A percentile compares a stretch with the other conserved stretches of the same genome.
Evolutionary conservation across 2,797 vertebrate species (phyloP).

Genomic region (Darevskia nairensis): DNA sequence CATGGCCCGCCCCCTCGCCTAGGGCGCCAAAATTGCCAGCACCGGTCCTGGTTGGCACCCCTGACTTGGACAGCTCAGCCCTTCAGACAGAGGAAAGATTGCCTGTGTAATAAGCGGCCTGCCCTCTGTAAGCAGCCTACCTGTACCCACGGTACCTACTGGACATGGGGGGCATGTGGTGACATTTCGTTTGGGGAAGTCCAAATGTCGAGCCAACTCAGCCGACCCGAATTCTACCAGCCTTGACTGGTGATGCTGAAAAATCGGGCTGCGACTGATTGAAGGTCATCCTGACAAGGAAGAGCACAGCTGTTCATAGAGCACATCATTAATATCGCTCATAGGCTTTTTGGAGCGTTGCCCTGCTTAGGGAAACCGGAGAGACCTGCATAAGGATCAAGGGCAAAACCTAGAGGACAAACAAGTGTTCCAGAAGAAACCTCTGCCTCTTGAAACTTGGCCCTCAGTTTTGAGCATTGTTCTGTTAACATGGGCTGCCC

Average conservation of each 20-base stretch:
- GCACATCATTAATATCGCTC: conserved; percentile 41
- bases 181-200: not conserved
- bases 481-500: conserved; percentile 34
- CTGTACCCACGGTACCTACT: not conserved
- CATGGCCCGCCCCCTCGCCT: no score
- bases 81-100: no score
- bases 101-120: no score
- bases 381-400: conserved; percentile 52
- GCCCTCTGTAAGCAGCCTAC: not conserved
- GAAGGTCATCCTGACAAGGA: conserved; percentile 41
- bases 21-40: no score
- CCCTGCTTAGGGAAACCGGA: conserved; percentile 45
- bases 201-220: not conserved
- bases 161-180: no score
- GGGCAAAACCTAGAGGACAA: conserved; percentile 42
- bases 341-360: conserved; percentile 25
- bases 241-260: conserved; percentile 8
- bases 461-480: not conserved
- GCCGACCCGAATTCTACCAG: not conserved
- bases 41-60: no score
- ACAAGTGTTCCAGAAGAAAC: conserved; percentile 26
- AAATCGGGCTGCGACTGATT: not conserved
- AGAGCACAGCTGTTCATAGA: conserved; percentile 48
- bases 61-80: no score
- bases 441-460: conserved; percentile 15